phyloP scores from a whole-genome alignment of 2,113 vertebrate genomes.

The Eclectus roratus region DNA sequence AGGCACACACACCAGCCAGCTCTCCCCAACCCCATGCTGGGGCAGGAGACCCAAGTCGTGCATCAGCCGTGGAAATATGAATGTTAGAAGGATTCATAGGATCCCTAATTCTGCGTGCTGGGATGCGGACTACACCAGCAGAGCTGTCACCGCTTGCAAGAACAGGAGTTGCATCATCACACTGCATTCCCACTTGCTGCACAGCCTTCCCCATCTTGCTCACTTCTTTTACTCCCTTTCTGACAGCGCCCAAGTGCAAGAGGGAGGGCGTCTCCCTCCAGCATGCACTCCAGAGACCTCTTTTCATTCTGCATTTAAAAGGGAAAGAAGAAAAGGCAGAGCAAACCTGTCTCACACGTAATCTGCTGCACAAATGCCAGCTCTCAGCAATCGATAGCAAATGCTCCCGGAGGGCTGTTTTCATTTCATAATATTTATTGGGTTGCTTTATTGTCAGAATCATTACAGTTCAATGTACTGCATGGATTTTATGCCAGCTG shows the following conservation, averaged over 20 bases:
- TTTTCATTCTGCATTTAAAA: constrained; percentile 45
- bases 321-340: constrained; percentile 45
- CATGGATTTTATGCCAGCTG: constrained; percentile 74
- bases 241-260: not conserved
- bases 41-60: rapidly evolving
- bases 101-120: not conserved
- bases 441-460: constrained; percentile 75
- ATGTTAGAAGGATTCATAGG: no score
- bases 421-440: constrained; percentile 75
- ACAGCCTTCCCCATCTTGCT: not conserved
- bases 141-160: not conserved
- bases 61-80: not conserved
- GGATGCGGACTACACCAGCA: not conserved
- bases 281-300: not conserved
- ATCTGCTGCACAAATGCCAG: constrained; percentile 54
- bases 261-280: not conserved
- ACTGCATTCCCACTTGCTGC: not conserved
- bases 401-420: constrained; percentile 69
- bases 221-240: not conserved
- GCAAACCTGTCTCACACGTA: not conserved
- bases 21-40: rapidly evolving
- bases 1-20: not conserved
- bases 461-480: constrained; percentile 73
- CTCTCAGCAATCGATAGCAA: constrained; percentile 59
- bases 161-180: not conserved